Evolutionary conservation across 2,888 invertebrate genomes (phyloP).

Genomic region (Synergus gifuensis): DNA sequence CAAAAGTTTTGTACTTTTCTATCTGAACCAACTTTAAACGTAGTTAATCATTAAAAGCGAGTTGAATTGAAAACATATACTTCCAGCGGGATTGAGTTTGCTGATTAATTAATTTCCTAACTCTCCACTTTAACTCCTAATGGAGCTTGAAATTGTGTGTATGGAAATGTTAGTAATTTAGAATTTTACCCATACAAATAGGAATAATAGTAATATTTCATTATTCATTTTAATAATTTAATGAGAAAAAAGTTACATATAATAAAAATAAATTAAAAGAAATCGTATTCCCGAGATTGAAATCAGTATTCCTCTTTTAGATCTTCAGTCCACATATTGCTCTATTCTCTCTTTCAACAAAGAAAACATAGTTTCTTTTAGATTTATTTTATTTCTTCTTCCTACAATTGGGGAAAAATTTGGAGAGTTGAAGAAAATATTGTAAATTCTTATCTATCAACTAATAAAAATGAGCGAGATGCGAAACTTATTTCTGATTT

Average conservation of each 20-base stretch:
- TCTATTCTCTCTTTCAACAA: neutral
- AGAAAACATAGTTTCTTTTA: neutral
- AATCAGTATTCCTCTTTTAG: too few species aligned
- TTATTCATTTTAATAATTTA: neutral
- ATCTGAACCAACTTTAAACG: neutral
- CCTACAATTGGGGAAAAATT: neutral
- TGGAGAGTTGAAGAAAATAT: neutral
- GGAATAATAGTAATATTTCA: too few species aligned
- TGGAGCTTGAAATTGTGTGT: neutral
- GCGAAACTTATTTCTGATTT: neutral
- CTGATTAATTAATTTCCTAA: neutral
- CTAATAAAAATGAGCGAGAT: neutral
- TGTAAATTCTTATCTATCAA: neutral
- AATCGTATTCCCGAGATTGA: too few species aligned
- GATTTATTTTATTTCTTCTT: neutral
- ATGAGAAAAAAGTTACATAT: neutral
- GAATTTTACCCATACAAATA: neutral
- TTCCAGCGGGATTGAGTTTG: neutral
- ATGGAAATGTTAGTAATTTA: neutral
- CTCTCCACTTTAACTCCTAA: neutral
- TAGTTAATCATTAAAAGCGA: neutral
- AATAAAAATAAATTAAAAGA: neutral
- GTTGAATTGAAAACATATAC: neutral
- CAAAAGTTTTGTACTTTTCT: neutral
- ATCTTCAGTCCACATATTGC: neutral